Evolutionary conservation across 2,113 vertebrate genomes (phyloP), one percentile per base, ranked within the genome.

Genomic region (Pristiophorus japonicus): DNA sequence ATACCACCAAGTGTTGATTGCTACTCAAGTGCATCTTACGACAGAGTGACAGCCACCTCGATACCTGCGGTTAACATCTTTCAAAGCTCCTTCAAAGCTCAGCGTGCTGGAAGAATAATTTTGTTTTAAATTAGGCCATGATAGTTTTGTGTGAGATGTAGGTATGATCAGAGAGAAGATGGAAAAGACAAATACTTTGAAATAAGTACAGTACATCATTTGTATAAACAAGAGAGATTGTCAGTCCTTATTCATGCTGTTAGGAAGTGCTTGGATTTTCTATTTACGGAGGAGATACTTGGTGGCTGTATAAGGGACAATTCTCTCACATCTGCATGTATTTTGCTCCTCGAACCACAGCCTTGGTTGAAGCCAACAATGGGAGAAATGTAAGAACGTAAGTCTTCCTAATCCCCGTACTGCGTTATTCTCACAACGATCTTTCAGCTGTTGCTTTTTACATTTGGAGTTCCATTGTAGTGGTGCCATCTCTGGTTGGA

Each of bases 51-150:
- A 92, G 88, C 34, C 59, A 10, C 59, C 12, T 65, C 88, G 59
- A 92, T 92, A 92, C 88, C 88, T 92, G 88, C 88, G 42, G 88
- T 38, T 92, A 63, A n/a, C 30, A 92, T 65, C 59, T 65, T 92
- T 92, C 88, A 92, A 63, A 63, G 34, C 59, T 92, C 88, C 59
- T 92, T 92, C 88, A 92, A 63, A 92, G 59, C 88, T 63, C 88
- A 65, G 59, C 88, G 38, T 63, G 88, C 18, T 63, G 55, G 42
- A 95, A 75, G 55, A 95, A 95, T 75, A 95, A 95, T 75, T 73
- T 95, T 95, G 95, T 75, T 63, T 75, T 75, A 95, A 73, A 95
- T 73, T 73, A 95, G 66, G 16, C 27, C 24, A 34, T 30, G 38
- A 59, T 75, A 10, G 94, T 51, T 59, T 47, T 59, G n/a, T 16